These are phyloP conservation scores for Noctuana brunneofusca DNA, from an alignment of 2,888 invertebrate genomes.

Conservation along the genomic window DNA sequence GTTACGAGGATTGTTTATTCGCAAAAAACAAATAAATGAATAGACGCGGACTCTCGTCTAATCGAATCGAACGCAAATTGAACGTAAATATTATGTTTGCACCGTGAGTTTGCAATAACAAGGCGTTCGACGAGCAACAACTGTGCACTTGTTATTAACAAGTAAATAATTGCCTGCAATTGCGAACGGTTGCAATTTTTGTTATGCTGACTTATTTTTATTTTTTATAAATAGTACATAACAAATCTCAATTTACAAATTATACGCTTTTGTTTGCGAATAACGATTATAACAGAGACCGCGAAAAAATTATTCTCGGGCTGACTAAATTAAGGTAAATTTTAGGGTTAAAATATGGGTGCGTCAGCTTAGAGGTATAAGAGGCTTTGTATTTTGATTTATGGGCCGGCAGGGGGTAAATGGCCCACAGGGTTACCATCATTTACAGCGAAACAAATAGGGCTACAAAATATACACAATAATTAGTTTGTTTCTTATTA, in stretches of 20 bases:
- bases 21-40: background rate
- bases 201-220: background rate
- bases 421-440: constrained; percentile 17
- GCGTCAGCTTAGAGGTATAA: constrained; percentile 29
- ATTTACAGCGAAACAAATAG: constrained; percentile 18
- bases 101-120: background rate
- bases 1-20: background rate
- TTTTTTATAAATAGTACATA: background rate
- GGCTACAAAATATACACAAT: background rate
- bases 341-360: constrained; percentile 32
- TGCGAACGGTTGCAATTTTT: too few relatives aligned
- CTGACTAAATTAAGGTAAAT: constrained; percentile 33
- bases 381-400: constrained; percentile 33
- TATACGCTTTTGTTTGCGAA: constrained; percentile 15
- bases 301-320: constrained; percentile 28
- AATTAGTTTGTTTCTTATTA: background rate
- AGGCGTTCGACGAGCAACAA: too few relatives aligned
- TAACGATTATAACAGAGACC: constrained; percentile 19
- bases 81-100: background rate
- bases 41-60: background rate
- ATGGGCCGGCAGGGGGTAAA: constrained; percentile 26
- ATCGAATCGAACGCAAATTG: background rate
- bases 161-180: too few relatives aligned
- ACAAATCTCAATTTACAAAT: constrained; percentile 29
- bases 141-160: too few relatives aligned